phyloP scores from a whole-genome alignment of 2,797 vertebrate species.

The Harpagifer antarcticus region DNA sequence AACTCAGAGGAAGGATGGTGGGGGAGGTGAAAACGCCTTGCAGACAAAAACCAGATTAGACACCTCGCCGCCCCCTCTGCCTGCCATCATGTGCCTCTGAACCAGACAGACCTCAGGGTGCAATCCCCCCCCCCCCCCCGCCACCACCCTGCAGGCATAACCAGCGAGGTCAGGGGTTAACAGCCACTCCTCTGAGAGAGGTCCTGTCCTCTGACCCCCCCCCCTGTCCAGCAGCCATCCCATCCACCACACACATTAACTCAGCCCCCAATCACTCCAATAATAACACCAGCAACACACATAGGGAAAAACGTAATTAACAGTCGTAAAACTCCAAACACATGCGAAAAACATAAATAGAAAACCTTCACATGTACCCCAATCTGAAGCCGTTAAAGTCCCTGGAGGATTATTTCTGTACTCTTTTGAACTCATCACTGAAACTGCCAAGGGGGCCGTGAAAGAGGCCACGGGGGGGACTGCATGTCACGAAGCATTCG shows the following conservation, averaged over 20 bases:
- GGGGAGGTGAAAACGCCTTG: constrained; percentile 76
- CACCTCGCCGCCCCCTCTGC: constrained; percentile 74
- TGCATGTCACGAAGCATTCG: constrained; percentile 32
- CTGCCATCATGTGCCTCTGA: constrained; percentile 82
- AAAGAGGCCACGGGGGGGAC: constrained; percentile 54
- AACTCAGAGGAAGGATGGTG: constrained; percentile 73
- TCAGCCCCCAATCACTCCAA: constrained; percentile 48
- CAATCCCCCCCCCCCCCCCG: constrained; percentile 59
- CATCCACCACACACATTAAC: constrained; percentile 74
- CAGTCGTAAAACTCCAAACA: constrained; percentile 48
- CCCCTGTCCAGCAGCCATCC: constrained; percentile 59
- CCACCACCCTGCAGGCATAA: constrained; percentile 83
- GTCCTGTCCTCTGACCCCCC: constrained; percentile 82
- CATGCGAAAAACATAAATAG: constrained; percentile 54
- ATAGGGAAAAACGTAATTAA: constrained; percentile 45
- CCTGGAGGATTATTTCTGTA: constrained; percentile 68
- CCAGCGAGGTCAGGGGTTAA: constrained; percentile 82
- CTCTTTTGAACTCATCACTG: constrained; percentile 52
- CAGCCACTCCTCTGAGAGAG: constrained; percentile 86
- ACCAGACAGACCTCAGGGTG: constrained; percentile 78
- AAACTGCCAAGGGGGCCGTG: constrained; percentile 39
- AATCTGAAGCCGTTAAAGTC: constrained; percentile 71
- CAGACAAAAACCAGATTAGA: constrained; percentile 87
- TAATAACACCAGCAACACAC: constrained; percentile 58
- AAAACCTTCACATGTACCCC: constrained; percentile 13